phyloP scores from a whole-genome alignment of 2,113 vertebrate genomes.

The Calidris pygmaea region DNA sequence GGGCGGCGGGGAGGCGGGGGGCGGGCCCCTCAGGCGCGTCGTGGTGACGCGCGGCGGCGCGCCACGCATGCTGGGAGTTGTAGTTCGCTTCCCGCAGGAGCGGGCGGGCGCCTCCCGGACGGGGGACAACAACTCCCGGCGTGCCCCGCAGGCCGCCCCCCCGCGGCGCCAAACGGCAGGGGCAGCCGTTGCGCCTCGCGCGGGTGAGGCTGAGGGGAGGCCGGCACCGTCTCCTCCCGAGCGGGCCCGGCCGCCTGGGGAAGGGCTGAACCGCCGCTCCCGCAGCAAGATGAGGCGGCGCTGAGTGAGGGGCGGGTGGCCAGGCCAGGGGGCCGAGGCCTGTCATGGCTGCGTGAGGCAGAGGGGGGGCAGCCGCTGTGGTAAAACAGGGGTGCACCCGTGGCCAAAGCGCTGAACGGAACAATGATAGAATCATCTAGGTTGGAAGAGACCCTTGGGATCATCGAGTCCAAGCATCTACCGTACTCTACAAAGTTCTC shows the following conservation, averaged over 20 bases:
- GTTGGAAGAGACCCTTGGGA: no score
- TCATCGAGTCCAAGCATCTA: no score
- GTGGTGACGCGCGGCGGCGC: rapidly evolving
- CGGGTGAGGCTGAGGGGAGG: not conserved
- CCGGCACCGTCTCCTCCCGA: rapidly evolving
- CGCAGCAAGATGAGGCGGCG: rapidly evolving
- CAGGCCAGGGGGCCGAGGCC: not conserved
- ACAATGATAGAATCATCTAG: no score
- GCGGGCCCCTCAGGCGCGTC: rapidly evolving
- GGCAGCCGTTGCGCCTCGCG: no score
- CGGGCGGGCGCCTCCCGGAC: rapidly evolving
- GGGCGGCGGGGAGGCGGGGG: not conserved
- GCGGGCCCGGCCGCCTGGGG: not conserved
- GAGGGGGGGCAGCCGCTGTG: not conserved
- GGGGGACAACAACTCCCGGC: not conserved
- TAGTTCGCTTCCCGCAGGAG: rapidly evolving
- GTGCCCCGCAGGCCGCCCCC: not conserved
- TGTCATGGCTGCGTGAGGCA: not conserved
- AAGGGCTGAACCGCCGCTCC: not conserved
- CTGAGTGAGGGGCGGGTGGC: no score
- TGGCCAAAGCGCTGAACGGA: rapidly evolving
- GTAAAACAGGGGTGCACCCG: rapidly evolving
- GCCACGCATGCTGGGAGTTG: not conserved
- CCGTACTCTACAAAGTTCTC: no score
- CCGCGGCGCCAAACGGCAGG: not conserved